These are phyloP conservation scores for Eulemur mongoz DNA, from an alignment of 2,797 vertebrate genomes.

Conservation along the genomic window DNA sequence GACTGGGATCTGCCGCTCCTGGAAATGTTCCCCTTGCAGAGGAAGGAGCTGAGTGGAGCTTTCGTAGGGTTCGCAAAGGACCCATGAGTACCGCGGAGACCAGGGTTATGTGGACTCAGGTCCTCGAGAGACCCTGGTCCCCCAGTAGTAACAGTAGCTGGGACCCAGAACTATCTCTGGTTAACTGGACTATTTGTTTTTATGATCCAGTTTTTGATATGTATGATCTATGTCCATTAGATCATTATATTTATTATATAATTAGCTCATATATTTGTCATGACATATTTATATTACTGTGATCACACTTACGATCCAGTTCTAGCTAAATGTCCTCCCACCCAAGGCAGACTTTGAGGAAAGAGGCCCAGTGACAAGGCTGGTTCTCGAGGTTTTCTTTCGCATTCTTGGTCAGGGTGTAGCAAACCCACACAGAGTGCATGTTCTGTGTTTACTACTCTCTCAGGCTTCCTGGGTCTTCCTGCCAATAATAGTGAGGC, in stretches of 20 bases:
- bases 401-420: background rate
- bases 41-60: background rate
- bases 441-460: background rate
- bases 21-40: background rate
- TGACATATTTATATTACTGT: background rate
- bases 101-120: background rate
- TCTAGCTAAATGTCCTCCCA: background rate
- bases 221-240: background rate
- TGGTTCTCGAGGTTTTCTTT: background rate
- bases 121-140: background rate
- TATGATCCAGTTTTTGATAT: background rate
- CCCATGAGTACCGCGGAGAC: background rate
- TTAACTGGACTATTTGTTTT: background rate
- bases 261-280: background rate
- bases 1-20: background rate
- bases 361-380: background rate
- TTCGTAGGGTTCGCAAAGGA: background rate
- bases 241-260: background rate
- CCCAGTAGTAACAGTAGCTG: background rate
- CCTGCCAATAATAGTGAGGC: background rate
- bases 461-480: background rate
- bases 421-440: background rate
- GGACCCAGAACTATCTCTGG: background rate
- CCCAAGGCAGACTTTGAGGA: background rate
- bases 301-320: background rate